Evolutionary conservation across 2,888 invertebrate genomes (phyloP), one percentile per base, ranked within the genome.

Genomic region (Patella caerulea): DNA sequence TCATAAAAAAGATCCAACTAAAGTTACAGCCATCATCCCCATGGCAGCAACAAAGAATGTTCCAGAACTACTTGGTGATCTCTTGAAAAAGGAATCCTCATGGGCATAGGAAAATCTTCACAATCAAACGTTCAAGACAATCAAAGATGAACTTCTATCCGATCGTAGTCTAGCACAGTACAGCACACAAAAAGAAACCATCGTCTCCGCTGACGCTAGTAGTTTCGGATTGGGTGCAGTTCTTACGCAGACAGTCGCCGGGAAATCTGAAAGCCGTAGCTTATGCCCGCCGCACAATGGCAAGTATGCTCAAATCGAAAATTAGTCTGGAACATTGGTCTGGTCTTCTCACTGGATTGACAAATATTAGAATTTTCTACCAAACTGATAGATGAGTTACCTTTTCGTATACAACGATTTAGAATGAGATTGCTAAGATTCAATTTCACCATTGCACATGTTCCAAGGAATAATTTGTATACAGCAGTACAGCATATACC

Each of bases 1-100:
- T 79, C 9, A 75, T 81, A 17, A 29, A 24, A 59, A 65, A 17
- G 78, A 81, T 71, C 79, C 78, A 29, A 2, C 3, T 3, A 29
- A 29, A 3, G 29, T 29, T 24, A 24, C 24, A 24, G 24, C 24
- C 24, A 24, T 24, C 24, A 24, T 24, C 24, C 1, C 24, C 24
- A 24, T 24, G 24, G 24, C 24, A 24, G 24, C 24, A 24, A 0
- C 24, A 24, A 24, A 24, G 24, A 24, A 24, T 24, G 24, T 24
- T 24, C 24, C 24, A 24, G 24, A 24, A 24, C 24, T 24, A 24
- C 24, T 59, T 17, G 2, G 59, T n/a, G 59, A 59, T 59, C 59
- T 59, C 59, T 19, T 59, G 14, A 59, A 59, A 19, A 59, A 17
- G 19, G 19, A 19, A n/a, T 7, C 17, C 1, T 17, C 59, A 59